These are phyloP conservation scores for Momotus momota DNA, from an alignment of 2,797 vertebrate genomes.

Conservation along the genomic window DNA sequence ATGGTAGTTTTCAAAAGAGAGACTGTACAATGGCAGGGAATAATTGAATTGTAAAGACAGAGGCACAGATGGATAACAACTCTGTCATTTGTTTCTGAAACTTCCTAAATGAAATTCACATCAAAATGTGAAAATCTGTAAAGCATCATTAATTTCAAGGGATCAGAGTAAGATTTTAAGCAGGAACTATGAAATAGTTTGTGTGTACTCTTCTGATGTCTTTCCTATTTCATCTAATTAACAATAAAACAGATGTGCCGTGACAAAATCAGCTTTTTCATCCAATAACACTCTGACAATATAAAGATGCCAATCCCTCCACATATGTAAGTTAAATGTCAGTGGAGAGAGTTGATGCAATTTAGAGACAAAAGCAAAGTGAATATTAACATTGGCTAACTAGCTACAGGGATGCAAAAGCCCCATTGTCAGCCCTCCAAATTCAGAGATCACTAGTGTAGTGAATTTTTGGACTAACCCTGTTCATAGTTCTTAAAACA, in stretches of 20 bases:
- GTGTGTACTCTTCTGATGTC: constrained; percentile 70
- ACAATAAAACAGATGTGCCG: constrained; percentile 80
- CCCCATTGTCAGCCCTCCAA: not conserved
- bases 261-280: constrained; percentile 76
- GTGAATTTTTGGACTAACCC: not conserved
- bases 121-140: constrained; percentile 72
- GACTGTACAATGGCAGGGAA: constrained; percentile 49
- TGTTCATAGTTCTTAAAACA: not conserved
- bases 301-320: constrained; percentile 78
- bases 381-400: constrained; percentile 73
- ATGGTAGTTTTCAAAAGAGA: constrained; percentile 55
- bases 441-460: not conserved
- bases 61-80: constrained; percentile 75
- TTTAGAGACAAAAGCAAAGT: constrained; percentile 75
- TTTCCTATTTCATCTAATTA: constrained; percentile 79
- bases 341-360: constrained; percentile 73
- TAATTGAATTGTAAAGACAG: constrained; percentile 71
- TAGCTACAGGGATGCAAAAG: constrained; percentile 37
- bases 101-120: constrained; percentile 74
- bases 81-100: constrained; percentile 72
- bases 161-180: constrained; percentile 68
- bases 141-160: constrained; percentile 74
- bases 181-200: constrained; percentile 70
- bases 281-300: constrained; percentile 76
- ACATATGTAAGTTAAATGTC: constrained; percentile 81